Percentiles rank a stretch among this genome's conserved stretches.
Evolutionary conservation across 1,140 invertebrate genomes (phyloP).

Genomic region (Drosophila erecta): DNA sequence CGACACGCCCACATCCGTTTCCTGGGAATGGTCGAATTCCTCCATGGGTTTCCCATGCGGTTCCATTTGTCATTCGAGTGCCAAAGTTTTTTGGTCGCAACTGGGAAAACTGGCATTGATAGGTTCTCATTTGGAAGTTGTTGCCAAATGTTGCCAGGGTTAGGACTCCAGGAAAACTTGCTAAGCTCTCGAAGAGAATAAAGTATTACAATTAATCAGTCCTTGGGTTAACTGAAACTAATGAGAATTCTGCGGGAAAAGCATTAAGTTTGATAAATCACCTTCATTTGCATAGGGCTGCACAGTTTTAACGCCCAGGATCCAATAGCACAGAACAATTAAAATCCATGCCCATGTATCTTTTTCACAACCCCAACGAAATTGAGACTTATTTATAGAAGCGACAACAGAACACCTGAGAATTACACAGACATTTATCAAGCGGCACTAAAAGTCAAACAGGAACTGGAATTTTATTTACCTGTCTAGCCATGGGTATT

Average conservation of each 20-base stretch:
- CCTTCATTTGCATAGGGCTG: slow-evolving; percentile 26
- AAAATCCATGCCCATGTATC: slow-evolving; percentile 15
- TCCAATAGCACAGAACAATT: slow-evolving; percentile 30
- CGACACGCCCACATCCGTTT: slow-evolving; percentile 43
- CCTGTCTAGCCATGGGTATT: slow-evolving; percentile 41
- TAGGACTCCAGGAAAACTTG: slow-evolving; percentile 26
- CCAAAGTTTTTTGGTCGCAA: slow-evolving; percentile 71
- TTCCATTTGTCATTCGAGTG: slow-evolving; percentile 78
- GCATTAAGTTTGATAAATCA: slow-evolving; percentile 33
- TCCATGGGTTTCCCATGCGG: slow-evolving; percentile 62
- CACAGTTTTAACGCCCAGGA: slow-evolving; percentile 12
- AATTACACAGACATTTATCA: slow-evolving; percentile 65
- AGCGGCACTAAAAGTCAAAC: slow-evolving; percentile 59
- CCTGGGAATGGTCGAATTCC: slow-evolving; percentile 57
- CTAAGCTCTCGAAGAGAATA: not conserved
- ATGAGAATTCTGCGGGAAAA: slow-evolving; percentile 15
- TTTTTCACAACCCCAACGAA: not conserved
- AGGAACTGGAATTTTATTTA: slow-evolving; percentile 66
- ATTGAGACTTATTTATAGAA: slow-evolving; percentile 44
- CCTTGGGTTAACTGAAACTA: slow-evolving; percentile 27
- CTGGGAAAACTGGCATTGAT: slow-evolving; percentile 51
- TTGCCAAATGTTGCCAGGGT: slow-evolving; percentile 42
- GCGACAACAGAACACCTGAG: slow-evolving; percentile 62
- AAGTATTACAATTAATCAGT: slow-evolving; percentile 42
- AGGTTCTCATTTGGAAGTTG: slow-evolving; percentile 52